Percentiles rank a stretch among this genome's conserved stretches.
phyloP scores from a whole-genome alignment of 2,888 invertebrate species.

The Drosophila emarginata region DNA sequence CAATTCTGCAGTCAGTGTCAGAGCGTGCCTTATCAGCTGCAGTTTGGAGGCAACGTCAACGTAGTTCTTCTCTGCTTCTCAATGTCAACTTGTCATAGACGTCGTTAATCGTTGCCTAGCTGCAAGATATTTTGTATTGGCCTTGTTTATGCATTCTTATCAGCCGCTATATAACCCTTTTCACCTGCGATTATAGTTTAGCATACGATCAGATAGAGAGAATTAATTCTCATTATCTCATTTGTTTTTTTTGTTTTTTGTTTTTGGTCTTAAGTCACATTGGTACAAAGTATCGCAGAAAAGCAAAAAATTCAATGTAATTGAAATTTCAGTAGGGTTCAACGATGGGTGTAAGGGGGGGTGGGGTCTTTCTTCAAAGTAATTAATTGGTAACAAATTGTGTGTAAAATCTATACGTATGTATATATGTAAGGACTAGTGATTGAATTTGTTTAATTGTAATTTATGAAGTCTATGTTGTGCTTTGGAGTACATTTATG shows the following conservation, averaged over 20 bases:
- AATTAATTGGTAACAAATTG: no score
- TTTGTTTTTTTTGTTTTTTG: neutral
- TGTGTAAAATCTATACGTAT: no score
- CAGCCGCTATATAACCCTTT: neutral
- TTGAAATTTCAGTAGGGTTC: no score
- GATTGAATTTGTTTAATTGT: no score
- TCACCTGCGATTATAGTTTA: neutral
- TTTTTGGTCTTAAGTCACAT: neutral
- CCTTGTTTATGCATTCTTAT: constrained; percentile 12
- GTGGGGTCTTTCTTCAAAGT: no score
- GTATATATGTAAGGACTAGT: no score
- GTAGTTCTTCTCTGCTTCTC: constrained; percentile 34
- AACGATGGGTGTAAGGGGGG: no score
- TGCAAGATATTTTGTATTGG: constrained; percentile 4
- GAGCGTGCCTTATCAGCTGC: constrained; percentile 29
- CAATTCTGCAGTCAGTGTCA: neutral
- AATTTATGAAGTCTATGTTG: neutral
- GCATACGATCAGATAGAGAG: constrained; percentile 3
- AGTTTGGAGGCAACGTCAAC: constrained; percentile 3
- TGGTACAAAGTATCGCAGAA: neutral
- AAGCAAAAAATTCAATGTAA: neutral
- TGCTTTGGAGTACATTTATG: neutral
- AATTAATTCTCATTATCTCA: neutral
- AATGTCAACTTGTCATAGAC: constrained; percentile 16
- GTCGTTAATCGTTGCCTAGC: neutral